Percentiles rank a stretch among this genome's conserved stretches.
phyloP scores from a whole-genome alignment of 1,140 invertebrate species.

The Delia radicum region DNA sequence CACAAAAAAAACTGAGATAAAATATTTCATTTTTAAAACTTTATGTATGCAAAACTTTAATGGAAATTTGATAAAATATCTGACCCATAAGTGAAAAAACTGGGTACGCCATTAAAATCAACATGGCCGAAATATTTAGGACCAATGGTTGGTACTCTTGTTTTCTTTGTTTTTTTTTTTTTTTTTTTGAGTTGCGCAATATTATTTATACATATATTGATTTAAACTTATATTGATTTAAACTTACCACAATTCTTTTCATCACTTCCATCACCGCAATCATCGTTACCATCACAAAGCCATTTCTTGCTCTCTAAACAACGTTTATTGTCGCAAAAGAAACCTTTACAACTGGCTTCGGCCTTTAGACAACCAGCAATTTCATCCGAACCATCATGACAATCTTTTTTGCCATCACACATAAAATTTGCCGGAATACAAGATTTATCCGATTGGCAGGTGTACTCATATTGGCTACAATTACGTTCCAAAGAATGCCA shows the following conservation, averaged over 20 bases:
- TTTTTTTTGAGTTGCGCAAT: too few species aligned
- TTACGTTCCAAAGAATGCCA: slow-evolving; percentile 43
- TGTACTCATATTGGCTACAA: slow-evolving; percentile 57
- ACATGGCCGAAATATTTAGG: too few species aligned
- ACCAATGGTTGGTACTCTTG: too few species aligned
- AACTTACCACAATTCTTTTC: slow-evolving; percentile 65
- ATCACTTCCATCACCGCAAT: slow-evolving; percentile 69
- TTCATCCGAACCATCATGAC: slow-evolving; percentile 78
- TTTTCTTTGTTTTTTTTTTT: too few species aligned
- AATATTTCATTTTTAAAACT: too few species aligned
- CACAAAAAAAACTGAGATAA: too few species aligned
- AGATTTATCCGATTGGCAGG: slow-evolving; percentile 60
- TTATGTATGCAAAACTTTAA: too few species aligned
- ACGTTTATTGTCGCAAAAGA: slow-evolving; percentile 43
- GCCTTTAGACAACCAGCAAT: slow-evolving; percentile 56
- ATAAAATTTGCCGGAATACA: slow-evolving; percentile 68
- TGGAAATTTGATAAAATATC: too few species aligned
- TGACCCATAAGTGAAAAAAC: too few species aligned
- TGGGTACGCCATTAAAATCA: too few species aligned
- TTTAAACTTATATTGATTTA: too few species aligned
- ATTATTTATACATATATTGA: too few species aligned
- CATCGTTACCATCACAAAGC: slow-evolving; percentile 56
- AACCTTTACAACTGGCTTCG: slow-evolving; percentile 38
- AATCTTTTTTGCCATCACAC: slow-evolving; percentile 76
- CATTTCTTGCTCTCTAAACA: slow-evolving; percentile 44